Evolutionary conservation across 64 coral and sea anemone genomes (phyloP), one percentile per base, ranked within the genome.

Genomic region (Montipora capricornis): DNA sequence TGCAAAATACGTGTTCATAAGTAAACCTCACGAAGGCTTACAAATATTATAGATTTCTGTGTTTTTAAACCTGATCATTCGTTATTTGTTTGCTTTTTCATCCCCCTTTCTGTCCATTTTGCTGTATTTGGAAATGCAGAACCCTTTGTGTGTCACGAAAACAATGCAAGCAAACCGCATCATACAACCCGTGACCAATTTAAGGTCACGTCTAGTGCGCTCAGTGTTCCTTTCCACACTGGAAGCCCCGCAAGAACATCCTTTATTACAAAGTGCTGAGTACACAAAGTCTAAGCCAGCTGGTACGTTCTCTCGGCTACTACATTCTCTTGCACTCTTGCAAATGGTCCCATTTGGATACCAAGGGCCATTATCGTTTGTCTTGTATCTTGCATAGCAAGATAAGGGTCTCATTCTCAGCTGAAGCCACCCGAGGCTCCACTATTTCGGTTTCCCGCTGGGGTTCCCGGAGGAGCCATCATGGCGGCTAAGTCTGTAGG

Each of bases 401-500:
- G 19, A 71, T 4, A 24, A 71, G 68, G 3, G 14, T 52, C 0
- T 17, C 47, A 17, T 51, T 5, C 44, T 86, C 66, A 86, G 46
- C 66, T 86, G 82, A 49, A 86, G 82, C 66, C 82, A 70, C 62
- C 82, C 8, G 46, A 47, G 17, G 29, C 66, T 64, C 66, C 82
- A 5, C 8, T 50, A 86, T 86, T 73, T 86, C 46, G 64, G 5
- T 44, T 15, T 45, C 47, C 82, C 20, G 59, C 81, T 5, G 26
- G 67, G 81, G 81, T 26, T 2, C 86, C 86, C 75, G 92, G 29
- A 44, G 60, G 75, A 50, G 83, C 82, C 53, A 67, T 66, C 47
- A 52, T 70, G 50, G 79, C 89, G 0, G 78, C 24, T 16, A 95
- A n/a, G 37, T 84, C 80, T 19, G 93, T 92, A 16, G 93, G 79